Percentiles rank a stretch among this genome's conserved stretches.
Conservation (phyloP, 2,888 invertebrate species). For the Eledona agricola region DNA sequence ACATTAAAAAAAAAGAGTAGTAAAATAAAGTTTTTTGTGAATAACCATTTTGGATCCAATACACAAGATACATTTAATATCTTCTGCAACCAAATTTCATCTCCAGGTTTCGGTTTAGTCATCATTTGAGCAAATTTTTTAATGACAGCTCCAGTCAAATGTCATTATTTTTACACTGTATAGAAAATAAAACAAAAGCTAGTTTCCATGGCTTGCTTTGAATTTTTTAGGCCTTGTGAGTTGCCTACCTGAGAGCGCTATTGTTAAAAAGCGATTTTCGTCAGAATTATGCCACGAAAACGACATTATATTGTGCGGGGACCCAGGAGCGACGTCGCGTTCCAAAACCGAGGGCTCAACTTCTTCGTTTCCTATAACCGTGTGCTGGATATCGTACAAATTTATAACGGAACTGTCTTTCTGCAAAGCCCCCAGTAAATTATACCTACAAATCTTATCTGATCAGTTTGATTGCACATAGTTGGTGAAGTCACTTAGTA, state of each 20-base stretch:
- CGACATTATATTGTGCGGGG: conserved; percentile 69
- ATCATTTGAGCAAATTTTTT: too few relatives aligned
- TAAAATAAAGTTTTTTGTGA: too few relatives aligned
- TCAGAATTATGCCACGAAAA: conserved; percentile 90
- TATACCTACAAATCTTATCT: conserved; percentile 71
- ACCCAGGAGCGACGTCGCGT: conserved; percentile 68
- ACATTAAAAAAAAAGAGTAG: too few relatives aligned
- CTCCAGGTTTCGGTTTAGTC: too few relatives aligned
- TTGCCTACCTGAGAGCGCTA: conserved; percentile 68
- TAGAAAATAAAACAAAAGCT: too few relatives aligned
- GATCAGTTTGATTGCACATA: conserved; percentile 51
- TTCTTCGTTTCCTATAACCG: conserved; percentile 72
- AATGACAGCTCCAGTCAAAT: conserved; percentile 2
- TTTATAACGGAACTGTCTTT: conserved; percentile 80
- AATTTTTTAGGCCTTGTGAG: too few relatives aligned
- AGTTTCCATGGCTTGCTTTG: too few relatives aligned
- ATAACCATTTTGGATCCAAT: too few relatives aligned
- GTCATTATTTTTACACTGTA: too few relatives aligned
- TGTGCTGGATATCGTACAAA: conserved; percentile 86
- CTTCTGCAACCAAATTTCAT: too few relatives aligned
- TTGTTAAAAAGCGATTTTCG: conserved; percentile 78
- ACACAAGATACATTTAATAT: too few relatives aligned
- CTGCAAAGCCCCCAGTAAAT: conserved; percentile 82
- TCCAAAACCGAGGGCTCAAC: conserved; percentile 81
- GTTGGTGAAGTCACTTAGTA: conserved; percentile 70